Percentiles rank a stretch among this genome's conserved stretches.
Evolutionary conservation across 1,140 invertebrate genomes (phyloP).

Genomic region (Mya arenaria): DNA sequence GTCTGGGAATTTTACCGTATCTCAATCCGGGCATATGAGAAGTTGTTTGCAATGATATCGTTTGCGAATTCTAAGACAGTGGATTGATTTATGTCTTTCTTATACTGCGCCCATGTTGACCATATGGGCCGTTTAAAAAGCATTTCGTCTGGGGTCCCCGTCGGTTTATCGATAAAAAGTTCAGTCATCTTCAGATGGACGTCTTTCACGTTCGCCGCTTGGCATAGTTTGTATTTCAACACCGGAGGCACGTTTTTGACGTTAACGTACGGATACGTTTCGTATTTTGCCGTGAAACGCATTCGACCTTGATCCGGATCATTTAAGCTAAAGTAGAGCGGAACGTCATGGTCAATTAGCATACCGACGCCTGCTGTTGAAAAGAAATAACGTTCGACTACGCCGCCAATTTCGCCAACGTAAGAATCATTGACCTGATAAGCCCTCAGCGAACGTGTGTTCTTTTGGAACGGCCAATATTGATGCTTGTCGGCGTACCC

Average conservation of each 20-base stretch:
- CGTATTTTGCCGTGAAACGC: constrained; percentile 68
- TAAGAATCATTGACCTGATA: constrained; percentile 65
- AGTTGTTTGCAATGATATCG: constrained; percentile 87
- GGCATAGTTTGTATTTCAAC: constrained; percentile 72
- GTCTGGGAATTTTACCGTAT: constrained; percentile 94
- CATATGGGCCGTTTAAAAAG: constrained; percentile 92
- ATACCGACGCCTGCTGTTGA: constrained; percentile 76
- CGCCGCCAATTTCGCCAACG: constrained; percentile 61
- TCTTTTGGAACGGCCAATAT: constrained; percentile 80
- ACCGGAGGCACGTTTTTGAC: constrained; percentile 22
- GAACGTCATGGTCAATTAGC: constrained; percentile 68
- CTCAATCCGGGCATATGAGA: constrained; percentile 90
- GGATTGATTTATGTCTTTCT: constrained; percentile 85
- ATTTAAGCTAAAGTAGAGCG: constrained; percentile 76
- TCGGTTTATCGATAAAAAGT: constrained; percentile 65
- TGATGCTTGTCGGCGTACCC: constrained; percentile 80
- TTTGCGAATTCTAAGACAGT: constrained; percentile 87
- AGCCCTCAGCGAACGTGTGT: constrained; percentile 61
- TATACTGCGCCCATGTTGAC: constrained; percentile 95
- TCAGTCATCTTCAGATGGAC: constrained; percentile 68
- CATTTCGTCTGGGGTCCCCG: constrained; percentile 85
- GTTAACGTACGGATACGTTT: constrained; percentile 65
- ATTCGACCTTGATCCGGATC: constrained; percentile 58
- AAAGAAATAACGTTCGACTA: constrained; percentile 74
- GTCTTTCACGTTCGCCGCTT: constrained; percentile 56